These are phyloP conservation scores for Anser brachyrhynchus DNA, from an alignment of 2,113 vertebrate genomes.

Conservation along the genomic window DNA sequence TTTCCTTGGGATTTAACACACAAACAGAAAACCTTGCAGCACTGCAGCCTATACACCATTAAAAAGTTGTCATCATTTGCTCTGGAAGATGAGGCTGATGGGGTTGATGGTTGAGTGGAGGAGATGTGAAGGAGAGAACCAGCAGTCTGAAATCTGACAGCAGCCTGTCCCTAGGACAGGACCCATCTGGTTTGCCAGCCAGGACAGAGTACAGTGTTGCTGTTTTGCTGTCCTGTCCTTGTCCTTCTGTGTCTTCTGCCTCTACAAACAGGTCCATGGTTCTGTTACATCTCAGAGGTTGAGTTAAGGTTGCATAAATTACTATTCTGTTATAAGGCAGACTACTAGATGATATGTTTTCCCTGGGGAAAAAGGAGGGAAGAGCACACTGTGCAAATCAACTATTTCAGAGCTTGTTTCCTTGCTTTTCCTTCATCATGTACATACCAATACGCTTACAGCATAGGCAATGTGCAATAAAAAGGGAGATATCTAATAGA, in stretches of 20 bases:
- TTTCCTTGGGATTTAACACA: neutral
- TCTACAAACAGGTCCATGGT: neutral
- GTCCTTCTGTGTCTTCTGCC: neutral
- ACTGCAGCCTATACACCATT: neutral
- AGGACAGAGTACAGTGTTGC: neutral
- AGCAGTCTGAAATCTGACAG: neutral
- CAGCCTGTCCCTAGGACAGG: neutral
- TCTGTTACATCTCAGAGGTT: neutral
- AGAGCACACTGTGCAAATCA: neutral
- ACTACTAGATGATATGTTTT: neutral
- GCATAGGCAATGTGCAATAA: neutral
- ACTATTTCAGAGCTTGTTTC: neutral
- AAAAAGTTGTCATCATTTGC: neutral
- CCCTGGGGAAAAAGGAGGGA: neutral
- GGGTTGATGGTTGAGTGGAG: neutral
- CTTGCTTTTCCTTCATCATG: neutral
- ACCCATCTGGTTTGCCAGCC: neutral
- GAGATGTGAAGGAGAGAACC: neutral
- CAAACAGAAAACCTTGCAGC: neutral
- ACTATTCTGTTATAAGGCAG: neutral
- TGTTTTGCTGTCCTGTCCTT: too few relatives aligned
- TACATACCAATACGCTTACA: neutral
- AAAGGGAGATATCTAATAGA: neutral
- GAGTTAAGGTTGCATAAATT: neutral
- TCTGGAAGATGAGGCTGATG: neutral